phyloP scores from a whole-genome alignment of 1,140 invertebrate species.

The Zaprionus capensis region DNA sequence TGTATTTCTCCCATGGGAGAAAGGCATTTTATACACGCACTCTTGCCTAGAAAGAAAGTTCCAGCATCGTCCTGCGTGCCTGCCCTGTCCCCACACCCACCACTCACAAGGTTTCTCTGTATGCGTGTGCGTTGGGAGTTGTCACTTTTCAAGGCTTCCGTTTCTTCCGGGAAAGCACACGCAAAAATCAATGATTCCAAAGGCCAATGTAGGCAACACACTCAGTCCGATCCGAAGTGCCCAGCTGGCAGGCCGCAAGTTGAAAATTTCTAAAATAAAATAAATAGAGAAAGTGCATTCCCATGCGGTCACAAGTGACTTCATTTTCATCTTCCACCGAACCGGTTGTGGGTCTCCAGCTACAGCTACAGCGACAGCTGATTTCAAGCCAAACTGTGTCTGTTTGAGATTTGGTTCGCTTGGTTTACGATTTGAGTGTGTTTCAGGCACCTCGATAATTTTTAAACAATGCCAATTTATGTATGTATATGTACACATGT shows the following conservation, averaged over 20 bases:
- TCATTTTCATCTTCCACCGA: slow-evolving; percentile 41
- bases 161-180: slow-evolving; percentile 35
- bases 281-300: slow-evolving; percentile 40
- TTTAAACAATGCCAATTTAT: slow-evolving; percentile 28
- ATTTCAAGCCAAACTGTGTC: slow-evolving; percentile 11
- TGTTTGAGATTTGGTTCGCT: slow-evolving; percentile 16
- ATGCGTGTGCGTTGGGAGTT: slow-evolving; percentile 16
- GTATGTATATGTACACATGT: slow-evolving; percentile 3
- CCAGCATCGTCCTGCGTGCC: slow-evolving; percentile 39
- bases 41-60: slow-evolving; percentile 44
- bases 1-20: background rate
- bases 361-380: slow-evolving; percentile 9
- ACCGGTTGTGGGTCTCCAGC: slow-evolving; percentile 4
- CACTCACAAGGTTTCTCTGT: background rate
- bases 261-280: slow-evolving; percentile 39
- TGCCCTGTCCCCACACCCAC: slow-evolving; percentile 18
- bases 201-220: background rate
- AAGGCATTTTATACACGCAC: slow-evolving; percentile 8
- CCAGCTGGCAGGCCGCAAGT: slow-evolving; percentile 38
- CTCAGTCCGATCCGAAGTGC: slow-evolving; percentile 8
- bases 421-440: background rate
- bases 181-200: slow-evolving; percentile 42
- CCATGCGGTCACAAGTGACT: slow-evolving; percentile 41
- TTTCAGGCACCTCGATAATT: slow-evolving; percentile 14
- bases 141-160: slow-evolving; percentile 72